Conservation (phyloP, 2,113 vertebrate genomes). For the Rhinolophus sinicus region DNA sequence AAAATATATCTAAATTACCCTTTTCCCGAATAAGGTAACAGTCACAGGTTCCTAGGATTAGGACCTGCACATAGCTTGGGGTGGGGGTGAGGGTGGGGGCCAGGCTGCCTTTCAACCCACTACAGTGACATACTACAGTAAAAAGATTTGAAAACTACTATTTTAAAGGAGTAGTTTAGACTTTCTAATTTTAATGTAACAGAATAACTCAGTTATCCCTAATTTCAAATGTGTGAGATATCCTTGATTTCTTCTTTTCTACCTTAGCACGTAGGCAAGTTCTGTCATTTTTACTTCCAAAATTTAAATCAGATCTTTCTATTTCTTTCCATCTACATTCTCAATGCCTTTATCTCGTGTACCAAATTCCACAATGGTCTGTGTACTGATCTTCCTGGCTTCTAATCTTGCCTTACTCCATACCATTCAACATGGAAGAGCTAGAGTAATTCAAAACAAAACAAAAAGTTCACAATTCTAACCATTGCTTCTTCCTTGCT, state of each 20-base stretch:
- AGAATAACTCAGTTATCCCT: background rate
- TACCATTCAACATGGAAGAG: background rate
- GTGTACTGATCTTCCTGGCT: background rate
- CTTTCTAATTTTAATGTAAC: background rate
- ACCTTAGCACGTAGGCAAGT: background rate
- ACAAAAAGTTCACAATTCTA: background rate
- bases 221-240: background rate
- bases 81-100: too few relatives aligned
- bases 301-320: background rate
- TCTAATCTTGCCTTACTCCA: background rate
- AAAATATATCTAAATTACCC: background rate
- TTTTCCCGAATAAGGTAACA: background rate
- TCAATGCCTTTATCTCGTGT: background rate
- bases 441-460: slow-evolving; percentile 1
- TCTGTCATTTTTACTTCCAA: background rate
- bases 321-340: background rate
- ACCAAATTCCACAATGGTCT: background rate
- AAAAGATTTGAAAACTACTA: slow-evolving; percentile 25
- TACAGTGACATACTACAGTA: background rate
- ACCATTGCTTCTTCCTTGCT: background rate
- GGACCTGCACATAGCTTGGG: background rate
- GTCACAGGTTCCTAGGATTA: background rate
- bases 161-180: background rate
- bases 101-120: background rate
- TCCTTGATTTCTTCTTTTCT: background rate